Conservation (phyloP, 2,113 vertebrate genomes). For the Myocastor coypus region DNA sequence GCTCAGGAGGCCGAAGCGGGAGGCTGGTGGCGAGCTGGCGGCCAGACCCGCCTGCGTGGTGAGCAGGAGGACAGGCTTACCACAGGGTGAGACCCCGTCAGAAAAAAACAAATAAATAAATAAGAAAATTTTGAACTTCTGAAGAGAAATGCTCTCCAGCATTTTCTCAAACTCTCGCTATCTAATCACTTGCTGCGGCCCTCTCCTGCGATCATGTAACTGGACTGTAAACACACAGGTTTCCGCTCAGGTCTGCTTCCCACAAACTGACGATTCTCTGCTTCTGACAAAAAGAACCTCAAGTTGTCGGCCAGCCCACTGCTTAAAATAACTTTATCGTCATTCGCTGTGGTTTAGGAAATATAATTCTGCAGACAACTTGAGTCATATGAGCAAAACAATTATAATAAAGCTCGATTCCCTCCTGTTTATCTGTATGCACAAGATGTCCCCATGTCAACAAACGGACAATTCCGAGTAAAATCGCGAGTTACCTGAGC, state of each 20-base stretch:
- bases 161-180: background rate
- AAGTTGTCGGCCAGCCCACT: background rate
- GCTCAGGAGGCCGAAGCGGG: background rate
- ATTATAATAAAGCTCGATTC: background rate
- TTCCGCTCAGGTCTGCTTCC: background rate
- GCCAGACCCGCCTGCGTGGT: background rate
- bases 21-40: background rate
- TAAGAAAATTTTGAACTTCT: background rate
- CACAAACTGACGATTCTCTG: constrained; percentile 19
- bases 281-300: background rate
- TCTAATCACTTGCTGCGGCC: background rate
- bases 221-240: background rate
- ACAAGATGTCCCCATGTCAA: constrained; percentile 21
- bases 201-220: background rate
- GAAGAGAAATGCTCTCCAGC: background rate
- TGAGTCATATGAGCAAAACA: background rate
- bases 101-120: background rate
- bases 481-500: background rate
- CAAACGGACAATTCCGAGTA: constrained; percentile 9
- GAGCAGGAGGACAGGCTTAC: background rate
- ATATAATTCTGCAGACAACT: background rate
- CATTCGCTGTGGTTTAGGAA: background rate
- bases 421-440: background rate
- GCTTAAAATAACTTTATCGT: background rate
- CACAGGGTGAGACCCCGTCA: background rate